Evolutionary conservation across 1,140 invertebrate species (phyloP), one percentile per base, ranked within the genome.

Genomic region (Zaprionus camerounensis): DNA sequence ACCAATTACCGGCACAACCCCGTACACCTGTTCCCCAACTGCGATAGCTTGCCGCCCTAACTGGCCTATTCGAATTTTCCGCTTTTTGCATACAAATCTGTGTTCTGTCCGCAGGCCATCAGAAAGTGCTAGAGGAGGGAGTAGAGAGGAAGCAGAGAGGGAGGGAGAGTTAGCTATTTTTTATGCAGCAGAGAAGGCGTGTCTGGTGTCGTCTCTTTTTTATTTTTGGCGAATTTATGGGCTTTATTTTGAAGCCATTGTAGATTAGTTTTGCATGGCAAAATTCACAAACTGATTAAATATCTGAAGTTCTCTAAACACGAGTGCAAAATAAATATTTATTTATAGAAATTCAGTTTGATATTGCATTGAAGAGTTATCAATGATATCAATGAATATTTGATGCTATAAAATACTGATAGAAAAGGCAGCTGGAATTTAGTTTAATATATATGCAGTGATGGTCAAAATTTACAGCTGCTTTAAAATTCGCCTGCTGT

Each of bases 241-340:
- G 70, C 72, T 81, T 81, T 84, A 81, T 67, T 84, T 83, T 74
- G 61, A 51, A 59, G 64, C 73, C 61, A 78, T 69, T 66, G 64
- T 67, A 78, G 81, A 87, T 88, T 81, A 88, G 77, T 88, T 88
- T 88, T 83, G 75, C 55, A 80, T 79, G 53, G 67, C 67, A 66
- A 56, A 62, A 78, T 82, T 82, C 80, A 72, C 51, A 87, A 81
- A 83, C 84, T 83, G 78, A 87, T 87, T 84, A 88, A 83, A 87
- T 72, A 55, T 57, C 67, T 68, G 44, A 44, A 53, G 56, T 61
- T 58, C 58, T 72, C 64, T 31, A 36, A 64, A 46, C 46, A 28
- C 9, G 41, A 51, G 46, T 24, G 46, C 20, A 51, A 78, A 78
- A 76, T 66, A 36, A 70, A 71, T 59, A 62, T 76, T 76, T 77